These are phyloP conservation scores for Candoia aspera DNA, from an alignment of 2,113 vertebrate genomes.

Conservation along the genomic window DNA sequence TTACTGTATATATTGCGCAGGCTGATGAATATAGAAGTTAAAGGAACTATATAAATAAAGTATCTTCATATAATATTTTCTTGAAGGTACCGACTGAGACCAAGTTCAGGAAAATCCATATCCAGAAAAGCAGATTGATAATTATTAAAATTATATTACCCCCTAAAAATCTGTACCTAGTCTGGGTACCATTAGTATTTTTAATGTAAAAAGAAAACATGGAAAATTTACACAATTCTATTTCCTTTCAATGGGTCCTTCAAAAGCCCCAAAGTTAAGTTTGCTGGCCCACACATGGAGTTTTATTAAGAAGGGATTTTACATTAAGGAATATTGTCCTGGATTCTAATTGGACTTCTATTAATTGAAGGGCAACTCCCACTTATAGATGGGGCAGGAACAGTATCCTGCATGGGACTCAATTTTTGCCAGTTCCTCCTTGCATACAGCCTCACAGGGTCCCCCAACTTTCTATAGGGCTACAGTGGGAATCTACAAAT, in stretches of 20 bases:
- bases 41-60: neutral
- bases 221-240: neutral
- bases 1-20: neutral
- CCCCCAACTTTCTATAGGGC: neutral
- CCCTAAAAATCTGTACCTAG: neutral
- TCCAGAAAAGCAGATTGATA: neutral
- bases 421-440: neutral
- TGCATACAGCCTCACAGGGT: neutral
- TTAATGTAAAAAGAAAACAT: neutral
- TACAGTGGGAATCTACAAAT: neutral
- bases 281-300: neutral
- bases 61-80: neutral
- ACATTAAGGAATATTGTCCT: neutral
- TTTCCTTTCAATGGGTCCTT: neutral
- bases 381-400: neutral
- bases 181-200: neutral
- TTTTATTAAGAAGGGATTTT: neutral
- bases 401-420: neutral
- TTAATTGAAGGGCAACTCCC: neutral
- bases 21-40: neutral
- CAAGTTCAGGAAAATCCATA: neutral
- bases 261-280: neutral
- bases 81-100: neutral
- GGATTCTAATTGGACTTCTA: neutral
- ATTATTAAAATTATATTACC: neutral